Percentiles rank a stretch among this genome's conserved stretches.
Conservation (phyloP, 2,888 invertebrate genomes). For the Cerceris rybyensis region DNA sequence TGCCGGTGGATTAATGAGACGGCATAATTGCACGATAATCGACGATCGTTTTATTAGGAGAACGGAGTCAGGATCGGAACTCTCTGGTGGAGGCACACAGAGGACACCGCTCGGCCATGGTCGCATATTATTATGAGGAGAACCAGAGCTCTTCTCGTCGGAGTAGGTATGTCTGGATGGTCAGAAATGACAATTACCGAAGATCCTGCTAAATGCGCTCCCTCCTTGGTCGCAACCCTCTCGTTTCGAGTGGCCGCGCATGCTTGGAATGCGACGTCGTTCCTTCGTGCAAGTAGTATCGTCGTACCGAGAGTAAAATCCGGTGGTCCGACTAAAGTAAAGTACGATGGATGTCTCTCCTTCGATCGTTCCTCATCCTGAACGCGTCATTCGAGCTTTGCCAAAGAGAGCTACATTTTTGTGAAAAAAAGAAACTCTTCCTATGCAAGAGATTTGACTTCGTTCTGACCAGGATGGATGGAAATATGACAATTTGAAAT, state of each 20-base stretch:
- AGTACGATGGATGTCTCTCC: neutral
- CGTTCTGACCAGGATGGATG: too few relatives aligned
- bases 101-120: slow-evolving; percentile 55
- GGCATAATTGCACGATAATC: slow-evolving; percentile 81
- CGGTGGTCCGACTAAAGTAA: slow-evolving; percentile 20
- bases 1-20: slow-evolving; percentile 81
- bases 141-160: slow-evolving; percentile 49
- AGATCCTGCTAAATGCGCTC: slow-evolving; percentile 65
- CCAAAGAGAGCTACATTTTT: too few relatives aligned
- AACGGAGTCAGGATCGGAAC: slow-evolving; percentile 50
- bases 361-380: neutral
- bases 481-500: too few relatives aligned
- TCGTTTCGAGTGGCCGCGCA: slow-evolving; percentile 25
- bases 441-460: too few relatives aligned
- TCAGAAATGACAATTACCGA: slow-evolving; percentile 79
- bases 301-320: slow-evolving; percentile 42
- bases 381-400: too few relatives aligned
- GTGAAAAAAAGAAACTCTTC: too few relatives aligned
- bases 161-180: slow-evolving; percentile 75
- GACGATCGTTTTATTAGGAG: slow-evolving; percentile 79
- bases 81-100: slow-evolving; percentile 49
- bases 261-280: slow-evolving; percentile 67
- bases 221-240: slow-evolving; percentile 2
- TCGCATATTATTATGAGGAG: slow-evolving; percentile 78
- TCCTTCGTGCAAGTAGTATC: slow-evolving; percentile 48